Evolutionary conservation across 2,113 vertebrate genomes (phyloP).

Genomic region (Aplodontia rufa): DNA sequence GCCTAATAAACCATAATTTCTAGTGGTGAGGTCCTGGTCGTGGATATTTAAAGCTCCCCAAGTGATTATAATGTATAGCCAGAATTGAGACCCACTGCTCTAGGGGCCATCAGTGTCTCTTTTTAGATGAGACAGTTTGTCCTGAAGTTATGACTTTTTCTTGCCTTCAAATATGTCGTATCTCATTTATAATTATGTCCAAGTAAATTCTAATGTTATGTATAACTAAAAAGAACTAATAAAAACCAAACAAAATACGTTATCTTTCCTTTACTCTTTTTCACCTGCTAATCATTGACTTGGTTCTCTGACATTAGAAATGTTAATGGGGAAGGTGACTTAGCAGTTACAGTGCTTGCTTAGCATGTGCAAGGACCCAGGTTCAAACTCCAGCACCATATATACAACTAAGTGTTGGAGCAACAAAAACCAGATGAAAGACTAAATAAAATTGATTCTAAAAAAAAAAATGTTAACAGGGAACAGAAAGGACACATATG

Average conservation of each 20-base stretch:
- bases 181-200: background rate
- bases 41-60: background rate
- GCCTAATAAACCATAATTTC: background rate
- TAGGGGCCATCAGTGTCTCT: background rate
- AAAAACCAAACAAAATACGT: background rate
- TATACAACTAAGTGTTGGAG: too few species aligned
- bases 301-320: slow-evolving; percentile 43
- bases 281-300: background rate
- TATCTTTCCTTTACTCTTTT: slow-evolving; percentile 27
- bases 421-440: too few species aligned
- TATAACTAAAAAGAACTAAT: too few species aligned
- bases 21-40: background rate
- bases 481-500: background rate
- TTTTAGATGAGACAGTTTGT: background rate
- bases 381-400: too few species aligned
- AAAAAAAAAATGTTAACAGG: background rate
- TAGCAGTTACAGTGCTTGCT: too few species aligned
- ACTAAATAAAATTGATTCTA: too few species aligned
- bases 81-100: background rate
- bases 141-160: slow-evolving; percentile 15
- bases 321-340: too few species aligned
- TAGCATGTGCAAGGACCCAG: too few species aligned
- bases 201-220: too few species aligned
- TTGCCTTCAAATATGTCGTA: background rate
- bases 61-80: background rate